These are phyloP conservation scores for Heliconius aoede DNA, from an alignment of 2,888 invertebrate species.

Conservation along the genomic window DNA sequence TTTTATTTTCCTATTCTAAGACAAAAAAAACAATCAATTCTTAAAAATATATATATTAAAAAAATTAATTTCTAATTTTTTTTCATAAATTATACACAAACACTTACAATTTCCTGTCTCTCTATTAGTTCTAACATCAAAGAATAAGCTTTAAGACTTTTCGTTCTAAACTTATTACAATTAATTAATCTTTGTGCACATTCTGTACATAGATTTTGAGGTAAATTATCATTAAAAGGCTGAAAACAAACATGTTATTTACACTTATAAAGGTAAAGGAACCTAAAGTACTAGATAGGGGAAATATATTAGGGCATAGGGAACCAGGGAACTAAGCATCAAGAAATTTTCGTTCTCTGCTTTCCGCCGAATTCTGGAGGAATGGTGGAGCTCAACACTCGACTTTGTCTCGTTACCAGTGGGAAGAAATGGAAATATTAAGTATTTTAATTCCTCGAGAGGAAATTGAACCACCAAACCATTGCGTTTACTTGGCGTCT, in stretches of 20 bases:
- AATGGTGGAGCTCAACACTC: too few species aligned
- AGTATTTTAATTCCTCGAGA: too few species aligned
- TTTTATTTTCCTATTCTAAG: too few species aligned
- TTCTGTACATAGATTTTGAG: conserved; percentile 64
- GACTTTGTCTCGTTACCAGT: too few species aligned
- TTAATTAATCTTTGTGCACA: conserved; percentile 60
- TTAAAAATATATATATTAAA: too few species aligned
- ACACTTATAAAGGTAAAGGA: neutral
- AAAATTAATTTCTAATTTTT: too few species aligned
- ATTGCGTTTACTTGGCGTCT: too few species aligned
- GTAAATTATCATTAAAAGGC: conserved; percentile 59
- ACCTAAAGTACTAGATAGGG: too few species aligned
- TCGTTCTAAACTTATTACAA: conserved; percentile 56
- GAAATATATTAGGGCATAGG: neutral
- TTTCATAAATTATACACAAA: too few species aligned
- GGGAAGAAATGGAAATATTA: too few species aligned
- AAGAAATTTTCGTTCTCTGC: neutral
- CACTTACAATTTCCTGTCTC: conserved; percentile 60
- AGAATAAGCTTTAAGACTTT: conserved; percentile 57
- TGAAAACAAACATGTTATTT: conserved; percentile 45
- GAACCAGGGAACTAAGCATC: neutral
- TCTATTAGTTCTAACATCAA: conserved; percentile 59
- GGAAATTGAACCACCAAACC: too few species aligned
- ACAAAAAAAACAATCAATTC: neutral
- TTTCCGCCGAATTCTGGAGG: neutral